Evolutionary conservation across 2,888 invertebrate species (phyloP).

Genomic region (Oeneis ivallda): DNA sequence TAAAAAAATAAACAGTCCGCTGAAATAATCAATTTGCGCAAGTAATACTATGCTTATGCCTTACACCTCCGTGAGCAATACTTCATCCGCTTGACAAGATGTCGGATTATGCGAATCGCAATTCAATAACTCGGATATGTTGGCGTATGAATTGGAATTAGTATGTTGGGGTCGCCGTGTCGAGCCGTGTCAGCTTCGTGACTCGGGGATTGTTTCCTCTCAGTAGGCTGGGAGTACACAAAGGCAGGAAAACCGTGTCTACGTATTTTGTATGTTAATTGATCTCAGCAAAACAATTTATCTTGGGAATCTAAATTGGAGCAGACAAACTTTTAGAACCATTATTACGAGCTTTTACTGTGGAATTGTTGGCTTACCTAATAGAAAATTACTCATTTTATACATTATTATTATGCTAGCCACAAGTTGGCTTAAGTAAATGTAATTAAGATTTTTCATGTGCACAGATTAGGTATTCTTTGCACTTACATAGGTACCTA

Average conservation of each 20-base stretch:
- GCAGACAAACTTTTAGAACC: too few species aligned
- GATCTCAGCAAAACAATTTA: background rate
- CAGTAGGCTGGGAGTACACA: constrained; percentile 20
- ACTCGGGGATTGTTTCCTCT: constrained; percentile 36
- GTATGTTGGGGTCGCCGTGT: constrained; percentile 44
- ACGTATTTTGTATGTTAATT: background rate
- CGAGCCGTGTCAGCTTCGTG: constrained; percentile 55
- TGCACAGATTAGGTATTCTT: too few species aligned
- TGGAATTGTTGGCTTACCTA: too few species aligned
- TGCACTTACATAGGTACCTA: too few species aligned
- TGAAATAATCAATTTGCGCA: background rate
- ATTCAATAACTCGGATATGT: constrained; percentile 29
- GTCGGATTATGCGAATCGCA: constrained; percentile 18
- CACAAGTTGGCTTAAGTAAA: too few species aligned
- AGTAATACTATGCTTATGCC: too few species aligned
- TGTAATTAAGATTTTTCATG: too few species aligned
- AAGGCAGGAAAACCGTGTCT: background rate
- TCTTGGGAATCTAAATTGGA: too few species aligned
- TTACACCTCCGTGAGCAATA: constrained; percentile 11
- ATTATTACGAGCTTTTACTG: too few species aligned
- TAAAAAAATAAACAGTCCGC: background rate
- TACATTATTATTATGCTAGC: too few species aligned
- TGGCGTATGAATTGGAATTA: constrained; percentile 27
- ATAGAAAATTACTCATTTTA: too few species aligned
- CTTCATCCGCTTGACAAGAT: constrained; percentile 19